Evolutionary conservation across 2,797 vertebrate species (phyloP).

Genomic region (Coracias cyanogaster): DNA sequence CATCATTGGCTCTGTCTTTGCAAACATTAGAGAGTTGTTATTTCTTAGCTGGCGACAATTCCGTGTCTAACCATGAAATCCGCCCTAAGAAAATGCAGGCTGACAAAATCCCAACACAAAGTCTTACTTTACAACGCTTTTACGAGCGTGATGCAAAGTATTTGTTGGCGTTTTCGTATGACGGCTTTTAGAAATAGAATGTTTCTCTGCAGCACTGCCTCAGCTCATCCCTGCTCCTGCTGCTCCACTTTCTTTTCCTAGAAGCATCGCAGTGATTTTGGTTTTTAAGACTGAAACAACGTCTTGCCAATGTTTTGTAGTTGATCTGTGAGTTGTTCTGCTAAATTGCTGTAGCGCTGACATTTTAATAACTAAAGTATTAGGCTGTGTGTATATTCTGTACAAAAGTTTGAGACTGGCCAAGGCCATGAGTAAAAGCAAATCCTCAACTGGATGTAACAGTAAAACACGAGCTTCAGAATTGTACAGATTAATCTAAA

Average conservation of each 20-base stretch:
- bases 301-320: neutral
- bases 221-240: rapidly evolving
- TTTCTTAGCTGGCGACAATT: rapidly evolving
- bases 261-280: neutral
- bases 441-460: neutral
- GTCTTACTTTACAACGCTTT: neutral
- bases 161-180: neutral
- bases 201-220: rapidly evolving
- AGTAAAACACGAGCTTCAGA: neutral
- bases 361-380: neutral
- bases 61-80: neutral
- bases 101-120: rapidly evolving
- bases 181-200: neutral
- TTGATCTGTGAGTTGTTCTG: neutral
- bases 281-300: neutral
- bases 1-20: neutral
- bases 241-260: neutral
- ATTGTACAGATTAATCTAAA: neutral
- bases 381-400: neutral
- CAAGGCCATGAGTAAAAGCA: neutral
- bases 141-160: rapidly evolving
- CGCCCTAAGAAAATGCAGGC: neutral
- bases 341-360: neutral
- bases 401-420: neutral
- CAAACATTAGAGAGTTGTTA: neutral